These are phyloP conservation scores for Sycobia sp. DNA, from an alignment of 1,140 invertebrate genomes.

Conservation along the genomic window DNA sequence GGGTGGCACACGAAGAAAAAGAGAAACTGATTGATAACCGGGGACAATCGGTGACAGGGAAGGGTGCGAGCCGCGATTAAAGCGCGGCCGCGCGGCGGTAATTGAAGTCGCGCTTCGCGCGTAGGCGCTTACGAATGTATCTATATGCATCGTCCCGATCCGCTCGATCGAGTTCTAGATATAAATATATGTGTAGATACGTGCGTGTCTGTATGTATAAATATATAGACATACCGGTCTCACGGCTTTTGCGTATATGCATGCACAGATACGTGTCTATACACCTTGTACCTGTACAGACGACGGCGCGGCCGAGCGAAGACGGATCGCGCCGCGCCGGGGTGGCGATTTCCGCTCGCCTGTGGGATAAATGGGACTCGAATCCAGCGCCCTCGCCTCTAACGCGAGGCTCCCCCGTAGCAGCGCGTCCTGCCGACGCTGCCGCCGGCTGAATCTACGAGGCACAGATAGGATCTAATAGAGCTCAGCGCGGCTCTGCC, in stretches of 20 bases:
- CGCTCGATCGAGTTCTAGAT: neutral
- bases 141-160: neutral
- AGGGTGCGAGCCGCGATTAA: no score
- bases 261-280: no score
- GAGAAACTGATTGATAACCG: slow-evolving; percentile 16
- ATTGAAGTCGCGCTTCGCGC: slow-evolving; percentile 11
- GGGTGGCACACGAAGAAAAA: neutral
- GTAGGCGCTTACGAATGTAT: neutral
- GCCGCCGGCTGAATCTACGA: slow-evolving; percentile 20
- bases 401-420: no score
- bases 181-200: no score
- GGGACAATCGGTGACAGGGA: slow-evolving; percentile 15
- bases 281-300: no score
- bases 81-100: neutral
- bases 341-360: slow-evolving; percentile 14
- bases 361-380: slow-evolving; percentile 30
- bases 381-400: slow-evolving; percentile 24
- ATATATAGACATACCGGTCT: no score
- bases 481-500: slow-evolving; percentile 41
- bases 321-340: neutral
- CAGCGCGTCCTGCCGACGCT: slow-evolving; percentile 2
- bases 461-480: slow-evolving; percentile 52
- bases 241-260: no score
- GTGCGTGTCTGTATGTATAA: no score
- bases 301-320: neutral